A percentile compares a stretch with the other conserved stretches of the same genome.
phyloP scores from a whole-genome alignment of 2,797 vertebrate genomes.

The Sebastes nivosus region DNA sequence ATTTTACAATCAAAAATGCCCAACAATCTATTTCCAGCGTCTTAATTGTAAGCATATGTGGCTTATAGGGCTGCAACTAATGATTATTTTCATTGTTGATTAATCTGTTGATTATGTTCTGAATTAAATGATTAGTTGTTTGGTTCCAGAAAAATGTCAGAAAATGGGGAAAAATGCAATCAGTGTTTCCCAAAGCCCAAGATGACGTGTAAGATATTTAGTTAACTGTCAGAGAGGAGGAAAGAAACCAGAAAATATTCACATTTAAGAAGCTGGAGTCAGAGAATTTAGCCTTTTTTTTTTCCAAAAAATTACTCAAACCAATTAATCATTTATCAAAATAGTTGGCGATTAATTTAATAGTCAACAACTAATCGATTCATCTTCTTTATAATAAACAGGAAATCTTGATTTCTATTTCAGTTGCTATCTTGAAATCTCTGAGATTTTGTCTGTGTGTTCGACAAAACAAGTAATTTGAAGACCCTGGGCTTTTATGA shows the following conservation, averaged over 20 bases:
- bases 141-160: background rate
- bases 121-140: background rate
- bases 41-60: background rate
- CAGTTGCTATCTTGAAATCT: too few species aligned
- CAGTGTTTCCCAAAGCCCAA: background rate
- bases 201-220: background rate
- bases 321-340: background rate
- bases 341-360: background rate
- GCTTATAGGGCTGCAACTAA: background rate
- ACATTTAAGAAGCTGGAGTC: too few species aligned
- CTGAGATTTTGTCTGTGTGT: background rate
- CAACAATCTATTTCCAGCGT: background rate
- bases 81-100: background rate
- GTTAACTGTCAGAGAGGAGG: background rate
- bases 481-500: background rate
- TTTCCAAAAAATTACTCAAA: too few species aligned
- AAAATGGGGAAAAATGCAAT: background rate
- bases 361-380: background rate
- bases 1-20: background rate
- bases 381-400: background rate
- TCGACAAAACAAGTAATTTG: background rate
- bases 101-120: background rate
- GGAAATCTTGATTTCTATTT: background rate
- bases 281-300: too few species aligned
- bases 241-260: too few species aligned